Evolutionary conservation across 1,140 invertebrate genomes (phyloP).

Genomic region (Dinoponera quadriceps): DNA sequence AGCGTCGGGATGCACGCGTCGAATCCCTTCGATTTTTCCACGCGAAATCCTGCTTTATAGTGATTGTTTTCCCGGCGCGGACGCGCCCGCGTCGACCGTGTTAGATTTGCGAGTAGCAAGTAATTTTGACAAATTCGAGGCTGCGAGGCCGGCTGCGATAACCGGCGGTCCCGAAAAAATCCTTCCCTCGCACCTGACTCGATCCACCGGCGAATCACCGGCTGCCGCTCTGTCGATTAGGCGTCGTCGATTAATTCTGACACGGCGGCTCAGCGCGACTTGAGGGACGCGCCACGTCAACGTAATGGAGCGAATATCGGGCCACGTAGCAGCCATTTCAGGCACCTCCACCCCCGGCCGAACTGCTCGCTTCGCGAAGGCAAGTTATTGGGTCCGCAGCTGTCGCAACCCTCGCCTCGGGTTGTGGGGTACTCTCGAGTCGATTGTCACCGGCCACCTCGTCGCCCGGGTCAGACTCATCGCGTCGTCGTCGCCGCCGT

Average conservation of each 20-base stretch:
- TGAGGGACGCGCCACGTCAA: neutral
- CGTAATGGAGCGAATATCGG: slow-evolving; percentile 40
- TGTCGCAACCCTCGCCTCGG: slow-evolving; percentile 79
- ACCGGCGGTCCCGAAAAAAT: neutral
- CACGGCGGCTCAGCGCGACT: neutral
- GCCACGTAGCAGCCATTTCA: slow-evolving; percentile 52
- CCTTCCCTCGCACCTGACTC: neutral
- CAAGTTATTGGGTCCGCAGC: slow-evolving; percentile 85
- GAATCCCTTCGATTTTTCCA: slow-evolving; percentile 62
- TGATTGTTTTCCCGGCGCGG: slow-evolving; percentile 38
- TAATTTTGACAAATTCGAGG: slow-evolving; percentile 46
- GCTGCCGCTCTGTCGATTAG: neutral
- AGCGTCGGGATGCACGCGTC: neutral
- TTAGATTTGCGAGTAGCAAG: slow-evolving; percentile 15
- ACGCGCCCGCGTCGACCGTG: neutral
- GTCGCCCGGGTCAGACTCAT: slow-evolving; percentile 83
- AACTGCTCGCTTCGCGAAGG: slow-evolving; percentile 53
- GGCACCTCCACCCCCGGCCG: neutral
- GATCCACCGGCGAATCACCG: neutral
- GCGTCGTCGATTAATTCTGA: slow-evolving; percentile 11
- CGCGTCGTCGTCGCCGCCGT: slow-evolving; percentile 68
- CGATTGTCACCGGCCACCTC: slow-evolving; percentile 84
- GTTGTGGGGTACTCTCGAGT: slow-evolving; percentile 75
- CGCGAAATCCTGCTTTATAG: slow-evolving; percentile 58
- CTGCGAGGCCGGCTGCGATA: neutral